These are phyloP conservation scores for Cecidostiba fungosa DNA, from an alignment of 2,888 invertebrate genomes.

Conservation along the genomic window DNA sequence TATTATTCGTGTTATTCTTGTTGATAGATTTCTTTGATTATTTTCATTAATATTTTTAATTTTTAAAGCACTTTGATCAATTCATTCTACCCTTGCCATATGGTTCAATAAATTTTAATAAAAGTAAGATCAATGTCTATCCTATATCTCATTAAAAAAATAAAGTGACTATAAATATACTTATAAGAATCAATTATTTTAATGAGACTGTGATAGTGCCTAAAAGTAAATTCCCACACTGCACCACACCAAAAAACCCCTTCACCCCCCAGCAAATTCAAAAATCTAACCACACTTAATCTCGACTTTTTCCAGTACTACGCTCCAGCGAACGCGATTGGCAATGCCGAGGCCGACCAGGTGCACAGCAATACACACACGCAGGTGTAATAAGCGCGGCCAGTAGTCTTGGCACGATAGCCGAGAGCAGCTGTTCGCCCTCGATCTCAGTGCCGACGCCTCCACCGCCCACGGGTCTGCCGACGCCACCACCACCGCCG, in stretches of 20 bases:
- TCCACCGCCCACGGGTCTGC: conserved; percentile 71
- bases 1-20: neutral
- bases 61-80: neutral
- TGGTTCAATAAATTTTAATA: neutral
- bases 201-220: too few species aligned
- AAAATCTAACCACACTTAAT: neutral
- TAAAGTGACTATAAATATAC: neutral
- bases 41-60: neutral
- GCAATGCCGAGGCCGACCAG: conserved; percentile 87
- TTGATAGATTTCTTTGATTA: neutral
- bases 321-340: conserved; percentile 90
- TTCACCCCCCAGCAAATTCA: neutral
- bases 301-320: conserved; percentile 87
- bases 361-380: conserved; percentile 93
- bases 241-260: neutral
- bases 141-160: neutral
- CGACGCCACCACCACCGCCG: conserved; percentile 72
- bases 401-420: conserved; percentile 47
- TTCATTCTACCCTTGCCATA: neutral
- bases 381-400: conserved; percentile 86
- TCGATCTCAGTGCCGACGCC: conserved; percentile 74
- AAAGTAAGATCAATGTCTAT: neutral
- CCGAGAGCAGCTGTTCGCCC: conserved; percentile 70
- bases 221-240: neutral
- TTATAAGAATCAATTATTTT: too few species aligned